Base-by-base conservation (phyloP, 2,888 invertebrate species). In the Lithophane socia region DNA sequence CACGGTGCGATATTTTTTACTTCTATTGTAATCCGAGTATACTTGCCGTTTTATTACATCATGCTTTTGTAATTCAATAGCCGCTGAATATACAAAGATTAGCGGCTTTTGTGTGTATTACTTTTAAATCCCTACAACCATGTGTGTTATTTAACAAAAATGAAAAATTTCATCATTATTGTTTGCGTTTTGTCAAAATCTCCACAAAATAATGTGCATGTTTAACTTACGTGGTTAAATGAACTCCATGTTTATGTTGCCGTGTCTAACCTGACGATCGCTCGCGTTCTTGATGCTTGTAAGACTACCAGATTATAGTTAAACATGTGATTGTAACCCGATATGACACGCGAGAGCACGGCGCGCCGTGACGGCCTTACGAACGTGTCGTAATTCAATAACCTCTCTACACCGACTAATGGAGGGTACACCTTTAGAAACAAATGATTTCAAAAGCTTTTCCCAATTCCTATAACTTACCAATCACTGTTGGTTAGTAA, bases 311-410 rank as follows among this genome's bases (percentile, higher is more conserved):
- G 89, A 89, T 90, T 86, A 86, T 86, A 77, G 82, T 79, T 83
- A 73, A 85, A 87, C 83, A 89, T 87, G 89, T 89, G 89, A 88
- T 88, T 90, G 88, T 90, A 92, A 91, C 88, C 79, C 84, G 88
- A 91, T 89, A 91, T 85, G 88, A 90, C 88, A 88, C 87, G 85
- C 86, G 86, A 87, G 87, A 83, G 82, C 83, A 86, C 84, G 86
- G 77, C 74, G 83, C 79, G 82, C 80, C 84, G 85, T 89, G 88
- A 87, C 89, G 87, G 86, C 88, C 88, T 90, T 88, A 90, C 89
- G 86, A 91, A 89, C 91, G 90, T 89, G 87, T 81, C 84, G 88
- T 93, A 93, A 93, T 92, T 92, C 89, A 93, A 93, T 93, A 92
- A 88, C 86, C 86, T 80, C 87, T 89, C 87, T 87, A 88, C 90